A percentile compares a stretch with the other conserved stretches of the same genome.
phyloP scores from a whole-genome alignment of 2,113 vertebrate species.

The Macrotus californicus region DNA sequence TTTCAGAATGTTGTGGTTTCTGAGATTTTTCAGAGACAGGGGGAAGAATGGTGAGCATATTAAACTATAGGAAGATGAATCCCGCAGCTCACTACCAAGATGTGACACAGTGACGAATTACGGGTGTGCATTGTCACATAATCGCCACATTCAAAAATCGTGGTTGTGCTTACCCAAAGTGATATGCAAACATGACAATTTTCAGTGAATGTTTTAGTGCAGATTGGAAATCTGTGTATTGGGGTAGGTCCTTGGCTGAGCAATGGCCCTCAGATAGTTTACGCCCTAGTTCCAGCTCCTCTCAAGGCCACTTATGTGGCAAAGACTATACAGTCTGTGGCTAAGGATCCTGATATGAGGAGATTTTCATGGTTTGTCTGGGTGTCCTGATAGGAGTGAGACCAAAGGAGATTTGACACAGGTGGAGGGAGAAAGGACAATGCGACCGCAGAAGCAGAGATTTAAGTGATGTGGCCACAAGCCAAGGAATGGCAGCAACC shows the following conservation, averaged over 20 bases:
- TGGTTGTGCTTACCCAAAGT: background rate
- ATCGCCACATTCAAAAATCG: background rate
- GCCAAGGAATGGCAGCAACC: background rate
- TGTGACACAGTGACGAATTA: background rate
- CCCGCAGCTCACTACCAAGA: background rate
- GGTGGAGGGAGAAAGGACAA: background rate
- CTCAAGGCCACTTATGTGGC: background rate
- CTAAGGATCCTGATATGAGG: background rate
- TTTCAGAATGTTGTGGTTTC: background rate
- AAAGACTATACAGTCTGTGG: background rate
- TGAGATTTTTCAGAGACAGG: background rate
- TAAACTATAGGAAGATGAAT: background rate
- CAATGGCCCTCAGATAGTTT: background rate
- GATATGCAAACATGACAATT: background rate
- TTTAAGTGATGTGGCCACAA: background rate
- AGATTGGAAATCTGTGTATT: background rate
- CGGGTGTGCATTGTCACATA: fast-evolving
- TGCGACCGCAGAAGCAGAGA: background rate
- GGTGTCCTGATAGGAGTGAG: background rate
- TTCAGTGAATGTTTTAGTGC: background rate
- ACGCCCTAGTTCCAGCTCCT: background rate
- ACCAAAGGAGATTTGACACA: background rate
- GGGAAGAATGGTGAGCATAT: background rate
- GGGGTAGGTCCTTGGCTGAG: background rate
- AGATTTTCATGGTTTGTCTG: background rate